Base-by-base conservation (phyloP, 1,140 invertebrate genomes). In the Apis cerana region DNA sequence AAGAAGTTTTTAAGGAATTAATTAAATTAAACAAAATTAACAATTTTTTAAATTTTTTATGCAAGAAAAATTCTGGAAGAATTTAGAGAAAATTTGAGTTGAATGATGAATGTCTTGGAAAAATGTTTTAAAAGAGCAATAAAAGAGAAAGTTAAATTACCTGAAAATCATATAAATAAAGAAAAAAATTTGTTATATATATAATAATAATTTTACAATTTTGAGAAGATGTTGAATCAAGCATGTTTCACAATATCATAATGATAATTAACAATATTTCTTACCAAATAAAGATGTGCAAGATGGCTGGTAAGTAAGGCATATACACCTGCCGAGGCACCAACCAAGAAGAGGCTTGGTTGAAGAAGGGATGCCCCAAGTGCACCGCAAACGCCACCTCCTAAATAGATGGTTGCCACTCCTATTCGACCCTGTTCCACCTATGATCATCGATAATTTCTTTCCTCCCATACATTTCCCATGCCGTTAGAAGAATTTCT, bases 251-350 rank as follows among this genome's bases (percentile, higher is more conserved):
- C 10, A 11, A 11, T 12, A n/a, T 8, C 2, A 17, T 27, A 62
- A 62, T 1, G 7, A 21, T 9, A 54, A 54, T 54, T 13, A 12
- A 12, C 52, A 54, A 48, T 23, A 54, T 75, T 58, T 59, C 56
- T 43, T 94, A 98, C 97, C 94, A 98, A 94, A 91, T 98, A 96
- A 74, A 99, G 95, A 94, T 98, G 98, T 43, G 98, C 96, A 71
- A 99, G 94, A 93, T 99, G 98, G 85, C 98, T 98, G 59, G 97
- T 97, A 67, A 99, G 96, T 62, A 99, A 94, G 52, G 98, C 97
- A 94, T 99, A 99, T 74, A 98, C 98, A n/a, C 98, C 98, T 19
- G 97, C 98, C 69, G 98, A 98, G 67, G 98, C 97, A 23, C 98
- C 98, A 68, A 98, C 96, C 75, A 99, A 95, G 85, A 95, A 96